phyloP scores from a whole-genome alignment of 2,797 vertebrate genomes.

The Alca torda region DNA sequence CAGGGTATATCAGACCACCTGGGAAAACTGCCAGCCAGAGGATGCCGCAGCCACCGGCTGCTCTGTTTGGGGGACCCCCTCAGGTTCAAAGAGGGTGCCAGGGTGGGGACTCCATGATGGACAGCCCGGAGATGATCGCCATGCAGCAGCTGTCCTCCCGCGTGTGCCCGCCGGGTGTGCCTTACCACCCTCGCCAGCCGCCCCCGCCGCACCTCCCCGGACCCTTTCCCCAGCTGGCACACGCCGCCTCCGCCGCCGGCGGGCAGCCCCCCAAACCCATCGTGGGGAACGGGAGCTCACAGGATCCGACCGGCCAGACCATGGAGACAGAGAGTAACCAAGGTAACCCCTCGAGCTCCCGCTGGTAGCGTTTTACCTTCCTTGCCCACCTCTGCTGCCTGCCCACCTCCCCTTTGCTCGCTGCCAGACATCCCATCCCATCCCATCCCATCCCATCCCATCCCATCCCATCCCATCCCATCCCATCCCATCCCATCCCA shows the following conservation, averaged over 20 bases:
- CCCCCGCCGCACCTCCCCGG: conserved; percentile 56
- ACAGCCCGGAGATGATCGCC: conserved; percentile 98
- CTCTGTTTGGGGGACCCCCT: conserved; percentile 67
- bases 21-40: conserved; percentile 64
- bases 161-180: conserved; percentile 83
- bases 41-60: conserved; percentile 36
- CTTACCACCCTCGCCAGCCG: conserved; percentile 79
- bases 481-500: no score
- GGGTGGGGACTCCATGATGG: conserved; percentile 91
- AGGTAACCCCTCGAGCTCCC: conserved; percentile 25
- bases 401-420: not conserved
- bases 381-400: not conserved
- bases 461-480: no score
- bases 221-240: conserved; percentile 73
- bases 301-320: conserved; percentile 29
- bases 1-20: conserved; percentile 77
- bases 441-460: no score
- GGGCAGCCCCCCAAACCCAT: conserved; percentile 36
- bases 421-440: not conserved
- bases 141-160: conserved; percentile 96
- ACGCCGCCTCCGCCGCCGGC: not conserved
- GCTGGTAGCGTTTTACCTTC: accelerated
- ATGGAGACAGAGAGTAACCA: conserved; percentile 56
- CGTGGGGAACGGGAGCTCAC: conserved; percentile 53
- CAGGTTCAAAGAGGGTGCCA: conserved; percentile 69